Evolutionary conservation across 2,797 vertebrate species (phyloP), one percentile per base, ranked within the genome.

Genomic region (Gymnoscopelus braueri): DNA sequence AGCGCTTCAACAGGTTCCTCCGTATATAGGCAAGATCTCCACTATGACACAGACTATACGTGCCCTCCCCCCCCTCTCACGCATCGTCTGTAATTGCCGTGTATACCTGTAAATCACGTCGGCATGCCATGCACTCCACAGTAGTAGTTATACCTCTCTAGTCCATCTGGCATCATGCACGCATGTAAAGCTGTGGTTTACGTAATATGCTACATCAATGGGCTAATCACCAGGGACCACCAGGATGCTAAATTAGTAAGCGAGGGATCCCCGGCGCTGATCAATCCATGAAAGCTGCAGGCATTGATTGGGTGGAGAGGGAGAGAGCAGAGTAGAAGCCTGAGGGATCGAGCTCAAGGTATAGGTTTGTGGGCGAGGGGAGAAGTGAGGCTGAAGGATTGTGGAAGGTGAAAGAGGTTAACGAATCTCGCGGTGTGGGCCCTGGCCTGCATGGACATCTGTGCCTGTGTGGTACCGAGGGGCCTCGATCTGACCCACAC

Each of bases 361-460:
- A 44, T 9, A 10, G 1, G 2, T 44, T 9, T 44, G 39, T 44
- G 39, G 39, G 6, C 5, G n/a, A 1, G 1, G 19, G 15, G 10
- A 60, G 47, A 52, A 48, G 50, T 54, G 54, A 65, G 78, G 63
- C 71, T 85, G 83, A 84, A 39, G 71, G 75, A 84, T 86, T 61
- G 76, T 70, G 68, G 39, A 63, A 87, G 91, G 91, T 89, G 89
- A 90, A 92, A 86, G 84, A 88, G 90, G 93, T 93, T 92, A 93
- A 94, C 56, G 84, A 92, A 89, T 83, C 74, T 75, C 72, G 60
- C 48, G 6, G 75, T 48, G 56, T 56, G 64, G 59, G 58, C 15
- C 71, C 81, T 60, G 2, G 71, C 70, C 63, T 84, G 19, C 19
- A 19, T 19, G 61, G 59, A 78, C 52, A 62, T 86, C 83, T 89